phyloP scores from a whole-genome alignment of 2,113 vertebrate species.

The Vombatus ursinus region DNA sequence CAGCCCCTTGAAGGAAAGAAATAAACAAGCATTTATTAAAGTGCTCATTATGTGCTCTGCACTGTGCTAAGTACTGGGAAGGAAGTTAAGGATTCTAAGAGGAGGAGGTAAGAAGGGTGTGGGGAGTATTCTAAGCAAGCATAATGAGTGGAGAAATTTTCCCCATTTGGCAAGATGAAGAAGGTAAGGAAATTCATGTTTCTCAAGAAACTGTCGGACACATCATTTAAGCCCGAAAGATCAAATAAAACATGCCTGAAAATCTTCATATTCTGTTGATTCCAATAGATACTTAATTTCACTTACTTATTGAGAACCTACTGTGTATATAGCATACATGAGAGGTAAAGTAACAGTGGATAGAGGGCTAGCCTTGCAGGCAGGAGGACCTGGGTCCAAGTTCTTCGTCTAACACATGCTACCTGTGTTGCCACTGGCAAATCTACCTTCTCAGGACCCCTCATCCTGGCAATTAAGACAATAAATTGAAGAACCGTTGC shows the following conservation, averaged over 20 bases:
- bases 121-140: background rate
- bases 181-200: slow-evolving; percentile 1
- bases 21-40: too few species aligned
- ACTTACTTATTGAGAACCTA: background rate
- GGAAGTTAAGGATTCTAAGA: background rate
- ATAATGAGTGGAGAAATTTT: background rate
- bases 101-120: background rate
- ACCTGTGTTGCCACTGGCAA: background rate
- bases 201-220: background rate
- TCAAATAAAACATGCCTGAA: background rate
- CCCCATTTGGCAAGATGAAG: slow-evolving; percentile 17
- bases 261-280: background rate
- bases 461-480: background rate
- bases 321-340: background rate
- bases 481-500: background rate
- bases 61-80: too few species aligned
- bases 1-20: too few species aligned
- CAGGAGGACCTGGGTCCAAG: background rate
- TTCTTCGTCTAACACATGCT: background rate
- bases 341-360: background rate
- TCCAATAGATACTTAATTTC: background rate
- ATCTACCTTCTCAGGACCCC: background rate
- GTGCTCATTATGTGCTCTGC: too few species aligned
- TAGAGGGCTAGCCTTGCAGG: background rate
- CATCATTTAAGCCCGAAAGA: slow-evolving; percentile 20